Evolutionary conservation across 2,888 invertebrate genomes (phyloP).

Genomic region (Tetranychus piercei): DNA sequence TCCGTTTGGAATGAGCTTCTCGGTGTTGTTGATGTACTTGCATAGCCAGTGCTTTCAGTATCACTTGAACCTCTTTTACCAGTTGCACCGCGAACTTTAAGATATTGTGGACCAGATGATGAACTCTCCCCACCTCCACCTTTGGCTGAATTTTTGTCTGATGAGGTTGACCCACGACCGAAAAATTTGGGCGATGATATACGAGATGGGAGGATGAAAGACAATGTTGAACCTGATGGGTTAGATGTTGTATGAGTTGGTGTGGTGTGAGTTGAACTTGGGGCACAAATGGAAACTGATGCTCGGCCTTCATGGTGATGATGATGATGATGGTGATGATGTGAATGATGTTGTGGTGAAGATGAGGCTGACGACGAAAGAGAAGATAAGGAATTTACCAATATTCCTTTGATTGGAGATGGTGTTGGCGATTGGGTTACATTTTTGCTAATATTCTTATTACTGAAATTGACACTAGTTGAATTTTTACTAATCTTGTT

Average conservation of each 20-base stretch:
- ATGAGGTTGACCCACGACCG: neutral
- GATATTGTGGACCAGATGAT: constrained; percentile 16
- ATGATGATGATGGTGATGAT: neutral
- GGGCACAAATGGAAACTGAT: constrained; percentile 14
- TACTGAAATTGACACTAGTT: neutral
- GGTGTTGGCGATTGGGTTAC: neutral
- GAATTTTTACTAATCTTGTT: neutral
- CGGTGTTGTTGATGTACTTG: constrained; percentile 35
- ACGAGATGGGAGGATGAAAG: neutral
- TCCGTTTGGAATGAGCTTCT: constrained; percentile 42
- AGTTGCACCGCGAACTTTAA: constrained; percentile 23
- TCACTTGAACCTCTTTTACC: constrained; percentile 27
- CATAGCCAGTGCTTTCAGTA: constrained; percentile 27
- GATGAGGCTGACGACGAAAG: neutral
- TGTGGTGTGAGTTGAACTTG: neutral
- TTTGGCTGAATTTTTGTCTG: neutral
- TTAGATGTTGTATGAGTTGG: neutral
- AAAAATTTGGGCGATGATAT: neutral
- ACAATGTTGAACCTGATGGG: neutral
- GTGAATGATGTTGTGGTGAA: neutral
- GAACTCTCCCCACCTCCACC: constrained; percentile 16
- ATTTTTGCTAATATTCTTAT: neutral
- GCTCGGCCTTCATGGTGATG: constrained; percentile 15
- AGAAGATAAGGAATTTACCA: neutral
- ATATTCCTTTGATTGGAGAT: neutral